Conservation (phyloP, 2,113 vertebrate species). For the Syngnathus floridae region DNA sequence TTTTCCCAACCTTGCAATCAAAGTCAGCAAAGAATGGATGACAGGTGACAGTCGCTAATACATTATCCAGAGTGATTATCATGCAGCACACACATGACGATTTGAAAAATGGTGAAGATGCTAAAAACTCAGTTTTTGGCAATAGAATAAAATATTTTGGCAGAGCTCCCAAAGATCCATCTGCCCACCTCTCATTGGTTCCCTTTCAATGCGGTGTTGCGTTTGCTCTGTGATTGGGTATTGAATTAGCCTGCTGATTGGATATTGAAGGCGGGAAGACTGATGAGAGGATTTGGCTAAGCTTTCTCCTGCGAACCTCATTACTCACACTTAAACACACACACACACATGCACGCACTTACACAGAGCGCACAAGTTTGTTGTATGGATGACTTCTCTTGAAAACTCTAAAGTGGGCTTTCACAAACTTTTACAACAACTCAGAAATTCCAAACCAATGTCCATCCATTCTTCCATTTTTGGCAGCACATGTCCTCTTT, state of each 20-base stretch:
- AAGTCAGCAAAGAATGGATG: neutral
- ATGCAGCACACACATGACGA: neutral
- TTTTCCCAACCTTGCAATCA: neutral
- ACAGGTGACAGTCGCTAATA: neutral
- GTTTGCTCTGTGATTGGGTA: slow-evolving; percentile 67
- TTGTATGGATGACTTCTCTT: slow-evolving; percentile 26
- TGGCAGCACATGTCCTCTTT: neutral
- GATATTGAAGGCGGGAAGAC: slow-evolving; percentile 66
- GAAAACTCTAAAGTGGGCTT: neutral
- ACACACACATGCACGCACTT: slow-evolving; percentile 13
- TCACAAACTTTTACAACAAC: neutral
- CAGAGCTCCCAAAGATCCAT: slow-evolving; percentile 45
- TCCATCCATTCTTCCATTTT: neutral
- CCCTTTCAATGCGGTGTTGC: slow-evolving; percentile 43
- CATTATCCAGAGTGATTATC: neutral
- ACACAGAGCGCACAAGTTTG: slow-evolving; percentile 1
- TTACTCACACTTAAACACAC: slow-evolving; percentile 62
- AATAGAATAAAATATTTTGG: slow-evolving; percentile 34
- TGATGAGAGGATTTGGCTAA: slow-evolving; percentile 65
- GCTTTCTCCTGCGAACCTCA: slow-evolving; percentile 66
- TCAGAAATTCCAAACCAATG: neutral
- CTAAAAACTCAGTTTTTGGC: neutral
- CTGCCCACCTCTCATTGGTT: slow-evolving; percentile 46
- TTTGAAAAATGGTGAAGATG: neutral
- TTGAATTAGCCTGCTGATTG: slow-evolving; percentile 68